Conservation (phyloP, 2,888 invertebrate genomes). For the Gari tellinella region DNA sequence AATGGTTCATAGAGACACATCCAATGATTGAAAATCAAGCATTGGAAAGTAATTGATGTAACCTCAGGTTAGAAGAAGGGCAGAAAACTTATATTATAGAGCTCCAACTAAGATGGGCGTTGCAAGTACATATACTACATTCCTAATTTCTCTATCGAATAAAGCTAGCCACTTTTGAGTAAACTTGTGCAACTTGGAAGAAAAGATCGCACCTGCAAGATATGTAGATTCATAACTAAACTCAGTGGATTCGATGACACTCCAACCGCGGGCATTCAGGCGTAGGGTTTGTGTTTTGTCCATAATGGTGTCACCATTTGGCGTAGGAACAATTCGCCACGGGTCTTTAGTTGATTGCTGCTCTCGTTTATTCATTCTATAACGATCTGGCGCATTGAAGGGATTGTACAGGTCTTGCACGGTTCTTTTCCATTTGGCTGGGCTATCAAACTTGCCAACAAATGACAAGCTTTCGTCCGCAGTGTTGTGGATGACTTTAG, state of each 20-base stretch:
- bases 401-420: constrained; percentile 68
- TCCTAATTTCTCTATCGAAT: no score
- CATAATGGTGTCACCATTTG: constrained; percentile 11
- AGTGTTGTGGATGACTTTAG: constrained; percentile 62
- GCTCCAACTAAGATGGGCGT: no score
- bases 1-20: no score
- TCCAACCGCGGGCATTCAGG: background rate
- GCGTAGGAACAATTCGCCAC: constrained; percentile 45
- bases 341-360: no score
- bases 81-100: no score
- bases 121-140: no score
- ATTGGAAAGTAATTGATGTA: no score
- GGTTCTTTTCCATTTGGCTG: constrained; percentile 70
- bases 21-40: no score
- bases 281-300: background rate
- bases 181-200: no score
- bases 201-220: constrained; percentile 50
- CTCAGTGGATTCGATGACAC: constrained; percentile 3
- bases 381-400: constrained; percentile 62
- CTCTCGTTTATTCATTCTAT: constrained; percentile 27
- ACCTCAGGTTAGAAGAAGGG: no score
- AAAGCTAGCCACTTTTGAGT: no score
- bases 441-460: constrained; percentile 63
- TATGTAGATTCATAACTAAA: constrained; percentile 27
- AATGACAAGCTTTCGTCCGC: constrained; percentile 59